phyloP scores from a whole-genome alignment of 2,113 vertebrate genomes.

The Syngnathoides biaculeatus region DNA sequence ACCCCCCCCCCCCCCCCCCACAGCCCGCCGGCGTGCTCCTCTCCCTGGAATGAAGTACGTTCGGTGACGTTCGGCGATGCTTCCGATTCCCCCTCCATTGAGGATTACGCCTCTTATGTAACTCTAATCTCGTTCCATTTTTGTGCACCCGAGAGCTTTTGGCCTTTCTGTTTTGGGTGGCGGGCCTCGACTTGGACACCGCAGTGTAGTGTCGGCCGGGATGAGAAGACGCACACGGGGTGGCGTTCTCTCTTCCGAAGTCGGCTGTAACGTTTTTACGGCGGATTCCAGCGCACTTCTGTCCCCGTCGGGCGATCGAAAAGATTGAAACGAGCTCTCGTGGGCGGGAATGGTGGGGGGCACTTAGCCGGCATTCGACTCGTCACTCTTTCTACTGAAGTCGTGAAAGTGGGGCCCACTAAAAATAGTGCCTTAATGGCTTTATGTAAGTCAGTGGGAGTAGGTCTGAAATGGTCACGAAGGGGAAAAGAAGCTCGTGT shows the following conservation, averaged over 20 bases:
- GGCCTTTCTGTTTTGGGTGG: no score
- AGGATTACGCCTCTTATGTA: background rate
- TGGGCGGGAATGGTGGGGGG: background rate
- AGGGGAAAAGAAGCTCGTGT: conserved; percentile 20
- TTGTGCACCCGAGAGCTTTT: background rate
- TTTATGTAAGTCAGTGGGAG: conserved; percentile 62
- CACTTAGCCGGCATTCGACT: background rate
- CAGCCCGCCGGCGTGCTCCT: background rate
- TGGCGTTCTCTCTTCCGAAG: no score
- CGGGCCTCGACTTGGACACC: no score
- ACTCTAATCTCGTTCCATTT: background rate
- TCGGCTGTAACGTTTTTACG: no score
- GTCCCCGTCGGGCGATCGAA: background rate
- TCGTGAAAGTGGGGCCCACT: conserved; percentile 30
- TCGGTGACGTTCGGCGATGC: background rate
- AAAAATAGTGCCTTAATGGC: conserved; percentile 66
- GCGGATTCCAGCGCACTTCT: background rate
- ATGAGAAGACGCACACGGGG: background rate
- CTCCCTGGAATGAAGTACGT: background rate
- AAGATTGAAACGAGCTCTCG: background rate
- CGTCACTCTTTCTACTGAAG: background rate
- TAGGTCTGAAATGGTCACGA: conserved; percentile 35
- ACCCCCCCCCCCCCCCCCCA: background rate
- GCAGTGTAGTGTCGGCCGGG: background rate
- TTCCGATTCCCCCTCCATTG: background rate